These are phyloP conservation scores for Cetonia aurata DNA, from an alignment of 2,888 invertebrate species.

Conservation along the genomic window DNA sequence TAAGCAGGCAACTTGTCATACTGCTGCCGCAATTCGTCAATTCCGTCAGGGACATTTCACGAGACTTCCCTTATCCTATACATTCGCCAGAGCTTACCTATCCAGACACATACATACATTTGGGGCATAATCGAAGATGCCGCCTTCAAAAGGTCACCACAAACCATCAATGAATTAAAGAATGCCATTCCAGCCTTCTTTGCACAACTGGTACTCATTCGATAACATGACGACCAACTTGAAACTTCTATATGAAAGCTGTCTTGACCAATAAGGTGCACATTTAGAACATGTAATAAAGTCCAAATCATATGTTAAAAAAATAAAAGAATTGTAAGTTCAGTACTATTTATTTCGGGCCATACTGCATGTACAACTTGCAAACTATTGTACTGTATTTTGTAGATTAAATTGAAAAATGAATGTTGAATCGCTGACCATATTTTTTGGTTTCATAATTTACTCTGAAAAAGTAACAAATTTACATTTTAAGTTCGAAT, in stretches of 20 bases:
- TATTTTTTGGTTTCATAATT: too few species aligned
- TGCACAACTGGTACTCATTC: background rate
- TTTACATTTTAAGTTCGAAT: too few species aligned
- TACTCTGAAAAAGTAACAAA: too few species aligned
- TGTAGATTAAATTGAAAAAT: too few species aligned
- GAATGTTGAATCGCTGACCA: too few species aligned
- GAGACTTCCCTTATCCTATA: background rate
- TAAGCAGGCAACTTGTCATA: too few species aligned
- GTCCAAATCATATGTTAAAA: background rate
- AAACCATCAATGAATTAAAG: background rate
- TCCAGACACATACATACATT: constrained; percentile 3
- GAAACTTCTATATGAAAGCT: background rate
- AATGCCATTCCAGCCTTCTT: too few species aligned
- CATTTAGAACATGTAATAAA: constrained; percentile 1
- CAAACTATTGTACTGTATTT: too few species aligned
- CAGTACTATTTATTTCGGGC: too few species aligned
- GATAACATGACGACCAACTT: constrained; percentile 2
- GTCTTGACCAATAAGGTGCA: background rate
- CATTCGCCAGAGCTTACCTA: background rate
- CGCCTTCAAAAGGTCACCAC: constrained; percentile 3
- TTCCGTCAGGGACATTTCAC: too few species aligned
- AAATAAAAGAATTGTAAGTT: background rate
- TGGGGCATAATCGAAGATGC: background rate
- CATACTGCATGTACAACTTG: too few species aligned
- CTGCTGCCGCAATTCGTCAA: too few species aligned